These are phyloP conservation scores for Peromyscus nudipes DNA, from an alignment of 2,797 vertebrate species.

Conservation along the genomic window DNA sequence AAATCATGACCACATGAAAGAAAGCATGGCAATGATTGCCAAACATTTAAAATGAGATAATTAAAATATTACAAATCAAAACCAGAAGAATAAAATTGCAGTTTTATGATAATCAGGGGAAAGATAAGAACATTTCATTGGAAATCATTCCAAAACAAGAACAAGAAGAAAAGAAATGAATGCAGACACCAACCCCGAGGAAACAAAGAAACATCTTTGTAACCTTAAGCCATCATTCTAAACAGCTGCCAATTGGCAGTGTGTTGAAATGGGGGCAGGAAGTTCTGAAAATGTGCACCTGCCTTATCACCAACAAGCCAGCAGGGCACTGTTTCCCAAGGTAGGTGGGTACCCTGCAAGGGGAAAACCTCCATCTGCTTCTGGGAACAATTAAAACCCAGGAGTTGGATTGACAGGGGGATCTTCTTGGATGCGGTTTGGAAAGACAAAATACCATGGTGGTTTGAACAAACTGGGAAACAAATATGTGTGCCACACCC, in stretches of 20 bases:
- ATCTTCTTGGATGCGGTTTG: not conserved
- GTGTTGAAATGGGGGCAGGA: not conserved
- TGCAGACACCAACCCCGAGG: not conserved
- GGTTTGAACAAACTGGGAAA: not conserved
- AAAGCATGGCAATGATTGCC: not conserved
- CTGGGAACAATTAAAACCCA: not conserved
- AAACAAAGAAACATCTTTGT: slow-evolving; percentile 49
- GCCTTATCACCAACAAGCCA: not conserved
- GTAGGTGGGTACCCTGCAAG: not conserved
- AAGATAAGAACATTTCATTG: not conserved
- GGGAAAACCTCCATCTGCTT: not conserved
- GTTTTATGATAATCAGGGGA: not conserved
- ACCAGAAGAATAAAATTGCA: not conserved
- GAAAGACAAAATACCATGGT: not conserved
- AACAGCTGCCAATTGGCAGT: not conserved
- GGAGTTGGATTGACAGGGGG: not conserved
- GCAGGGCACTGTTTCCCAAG: not conserved
- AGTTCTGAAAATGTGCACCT: not conserved
- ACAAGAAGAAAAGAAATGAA: not conserved
- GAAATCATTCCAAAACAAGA: slow-evolving; percentile 39
- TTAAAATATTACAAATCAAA: slow-evolving; percentile 3
- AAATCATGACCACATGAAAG: not conserved
- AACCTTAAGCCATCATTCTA: not conserved
- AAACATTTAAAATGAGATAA: not conserved
- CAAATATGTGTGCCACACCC: not conserved